Percentiles rank a stretch among this genome's conserved stretches.
Conservation (phyloP, 2,113 vertebrate genomes). For the Halcyon malimbica region DNA sequence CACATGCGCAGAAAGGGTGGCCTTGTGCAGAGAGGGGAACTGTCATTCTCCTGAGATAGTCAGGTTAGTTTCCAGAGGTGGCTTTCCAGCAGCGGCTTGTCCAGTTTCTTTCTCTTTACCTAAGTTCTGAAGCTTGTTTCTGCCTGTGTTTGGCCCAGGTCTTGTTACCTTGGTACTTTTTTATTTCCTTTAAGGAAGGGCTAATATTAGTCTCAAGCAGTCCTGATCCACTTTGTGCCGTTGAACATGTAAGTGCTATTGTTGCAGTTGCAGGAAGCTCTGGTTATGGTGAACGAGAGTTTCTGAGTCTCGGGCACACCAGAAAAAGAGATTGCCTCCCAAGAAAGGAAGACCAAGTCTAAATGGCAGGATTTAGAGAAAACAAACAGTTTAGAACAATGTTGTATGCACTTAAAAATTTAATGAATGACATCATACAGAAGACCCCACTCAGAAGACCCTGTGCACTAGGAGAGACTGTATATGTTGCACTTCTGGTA, state of each 20-base stretch:
- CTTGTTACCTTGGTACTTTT: not conserved
- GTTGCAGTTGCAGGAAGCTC: constrained; percentile 16
- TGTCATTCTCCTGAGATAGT: not conserved
- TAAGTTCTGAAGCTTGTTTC: not conserved
- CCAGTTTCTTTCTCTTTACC: not conserved
- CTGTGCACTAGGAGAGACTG: not conserved
- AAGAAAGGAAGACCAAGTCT: not conserved
- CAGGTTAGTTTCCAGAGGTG: not conserved
- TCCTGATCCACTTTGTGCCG: constrained; percentile 8
- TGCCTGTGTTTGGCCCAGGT: not conserved
- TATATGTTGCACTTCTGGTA: not conserved
- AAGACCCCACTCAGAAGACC: not conserved
- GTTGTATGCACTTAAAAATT: not conserved
- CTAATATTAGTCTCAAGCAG: constrained; percentile 15
- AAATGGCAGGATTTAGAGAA: not conserved
- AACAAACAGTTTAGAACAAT: not conserved
- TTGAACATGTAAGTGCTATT: not conserved
- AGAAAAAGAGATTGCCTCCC: not conserved
- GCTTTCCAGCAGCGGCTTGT: not conserved
- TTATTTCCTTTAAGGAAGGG: not conserved
- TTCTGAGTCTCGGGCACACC: not conserved
- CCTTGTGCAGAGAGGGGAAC: not conserved
- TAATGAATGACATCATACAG: not conserved
- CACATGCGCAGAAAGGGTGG: not conserved
- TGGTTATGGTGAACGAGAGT: not conserved